A percentile compares a stretch with the other conserved stretches of the same genome.
These are phyloP conservation scores for Tokudaia tokunoshimensis DNA, from an alignment of 2,797 vertebrate species.

Conservation along the genomic window DNA sequence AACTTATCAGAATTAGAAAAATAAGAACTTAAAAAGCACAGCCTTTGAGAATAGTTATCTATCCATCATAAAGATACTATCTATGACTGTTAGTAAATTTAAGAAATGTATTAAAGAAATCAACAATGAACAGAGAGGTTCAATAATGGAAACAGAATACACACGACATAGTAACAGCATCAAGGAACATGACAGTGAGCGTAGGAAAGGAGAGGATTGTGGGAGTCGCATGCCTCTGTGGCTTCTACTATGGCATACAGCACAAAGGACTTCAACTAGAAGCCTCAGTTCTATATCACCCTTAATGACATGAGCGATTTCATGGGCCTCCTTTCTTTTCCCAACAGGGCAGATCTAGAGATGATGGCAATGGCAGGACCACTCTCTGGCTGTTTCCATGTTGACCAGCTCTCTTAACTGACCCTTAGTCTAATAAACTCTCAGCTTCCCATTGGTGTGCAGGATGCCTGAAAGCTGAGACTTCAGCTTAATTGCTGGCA, in stretches of 20 bases:
- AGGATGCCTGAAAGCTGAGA: background rate
- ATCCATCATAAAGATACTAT: background rate
- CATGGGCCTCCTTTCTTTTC: background rate
- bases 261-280: background rate
- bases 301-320: too few relatives aligned
- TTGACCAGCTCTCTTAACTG: background rate
- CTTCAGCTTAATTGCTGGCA: too few relatives aligned
- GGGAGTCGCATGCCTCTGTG: too few relatives aligned
- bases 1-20: background rate
- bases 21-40: background rate
- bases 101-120: background rate
- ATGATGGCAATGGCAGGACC: background rate
- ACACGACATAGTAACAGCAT: background rate
- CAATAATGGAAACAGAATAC: background rate
- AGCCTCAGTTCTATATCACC: background rate
- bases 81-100: background rate
- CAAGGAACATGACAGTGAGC: background rate
- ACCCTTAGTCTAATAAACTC: background rate
- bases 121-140: background rate
- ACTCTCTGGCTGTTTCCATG: background rate
- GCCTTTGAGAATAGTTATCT: background rate
- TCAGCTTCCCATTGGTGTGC: background rate
- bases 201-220: background rate
- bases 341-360: too few relatives aligned
- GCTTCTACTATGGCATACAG: background rate